A percentile compares a stretch with the other conserved stretches of the same genome.
phyloP scores from a whole-genome alignment of 2,888 invertebrate genomes.

The Nomada fabriciana region DNA sequence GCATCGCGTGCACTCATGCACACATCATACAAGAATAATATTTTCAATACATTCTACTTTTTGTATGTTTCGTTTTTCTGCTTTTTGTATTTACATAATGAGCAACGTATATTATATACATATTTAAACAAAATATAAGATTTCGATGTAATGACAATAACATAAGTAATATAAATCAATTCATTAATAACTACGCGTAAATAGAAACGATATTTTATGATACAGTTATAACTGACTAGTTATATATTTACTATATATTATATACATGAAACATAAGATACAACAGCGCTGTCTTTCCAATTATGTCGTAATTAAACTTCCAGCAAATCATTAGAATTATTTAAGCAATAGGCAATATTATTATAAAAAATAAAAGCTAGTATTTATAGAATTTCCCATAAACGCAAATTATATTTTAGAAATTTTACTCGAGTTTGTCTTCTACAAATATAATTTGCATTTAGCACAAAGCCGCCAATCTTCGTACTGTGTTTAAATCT shows the following conservation, averaged over 20 bases:
- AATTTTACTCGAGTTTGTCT: constrained; percentile 2
- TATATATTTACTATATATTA: constrained; percentile 34
- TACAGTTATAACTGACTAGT: constrained; percentile 32
- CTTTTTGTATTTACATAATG: constrained; percentile 22
- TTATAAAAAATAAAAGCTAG: neutral
- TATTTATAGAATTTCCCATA: neutral
- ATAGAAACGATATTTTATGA: constrained; percentile 26
- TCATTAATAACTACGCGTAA: constrained; percentile 8
- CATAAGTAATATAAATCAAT: neutral
- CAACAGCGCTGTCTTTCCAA: neutral
- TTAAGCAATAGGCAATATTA: neutral
- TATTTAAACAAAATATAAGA: neutral
- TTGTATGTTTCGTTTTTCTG: constrained; percentile 6
- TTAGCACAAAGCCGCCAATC: constrained; percentile 86
- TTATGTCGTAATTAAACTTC: neutral
- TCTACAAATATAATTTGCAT: constrained; percentile 31
- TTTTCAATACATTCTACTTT: constrained; percentile 17
- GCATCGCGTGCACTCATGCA: neutral
- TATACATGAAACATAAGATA: constrained; percentile 20
- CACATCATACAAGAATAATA: constrained; percentile 28
- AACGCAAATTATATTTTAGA: constrained; percentile 19
- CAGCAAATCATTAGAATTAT: neutral
- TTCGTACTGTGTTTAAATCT: constrained; percentile 90
- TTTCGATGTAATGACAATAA: no score
- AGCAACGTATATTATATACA: constrained; percentile 9